These are phyloP conservation scores for Meloidogyne exigua DNA, from an alignment of 1,140 invertebrate genomes.

Conservation along the genomic window DNA sequence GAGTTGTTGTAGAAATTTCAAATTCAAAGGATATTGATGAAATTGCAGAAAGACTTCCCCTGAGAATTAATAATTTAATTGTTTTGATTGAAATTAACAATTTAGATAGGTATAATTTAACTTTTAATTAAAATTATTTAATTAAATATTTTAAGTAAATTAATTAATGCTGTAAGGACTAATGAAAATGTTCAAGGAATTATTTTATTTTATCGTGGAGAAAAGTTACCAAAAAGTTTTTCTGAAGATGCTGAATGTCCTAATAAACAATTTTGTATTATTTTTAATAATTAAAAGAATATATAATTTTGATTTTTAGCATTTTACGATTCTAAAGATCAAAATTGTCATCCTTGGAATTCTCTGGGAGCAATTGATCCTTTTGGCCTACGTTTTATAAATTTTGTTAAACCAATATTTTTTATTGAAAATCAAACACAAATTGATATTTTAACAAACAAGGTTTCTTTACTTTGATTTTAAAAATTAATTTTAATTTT, in stretches of 20 bases:
- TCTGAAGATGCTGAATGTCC: constrained; percentile 39
- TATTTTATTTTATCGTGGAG: constrained; percentile 22
- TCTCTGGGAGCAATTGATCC: constrained; percentile 28
- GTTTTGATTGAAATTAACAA: neutral
- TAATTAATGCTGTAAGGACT: constrained; percentile 26
- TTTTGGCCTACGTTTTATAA: constrained; percentile 24
- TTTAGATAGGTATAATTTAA: neutral
- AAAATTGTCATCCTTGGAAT: constrained; percentile 33
- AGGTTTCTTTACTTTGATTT: constrained; percentile 16
- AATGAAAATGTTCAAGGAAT: constrained; percentile 32
- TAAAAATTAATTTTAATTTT: neutral
- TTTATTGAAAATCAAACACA: constrained; percentile 32
- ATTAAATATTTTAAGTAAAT: constrained; percentile 26
- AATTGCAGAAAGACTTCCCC: neutral
- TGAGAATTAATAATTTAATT: neutral
- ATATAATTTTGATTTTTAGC: constrained; percentile 25
- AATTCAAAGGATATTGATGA: neutral
- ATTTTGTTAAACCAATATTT: constrained; percentile 35
- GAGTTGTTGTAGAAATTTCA: neutral
- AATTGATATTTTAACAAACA: constrained; percentile 34
- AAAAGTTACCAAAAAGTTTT: constrained; percentile 10
- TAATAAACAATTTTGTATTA: constrained; percentile 42
- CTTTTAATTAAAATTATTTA: neutral
- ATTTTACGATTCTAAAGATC: constrained; percentile 14
- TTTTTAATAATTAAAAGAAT: constrained; percentile 10